Conservation (phyloP, 2,113 vertebrate species). For the Burhinus oedicnemus region DNA sequence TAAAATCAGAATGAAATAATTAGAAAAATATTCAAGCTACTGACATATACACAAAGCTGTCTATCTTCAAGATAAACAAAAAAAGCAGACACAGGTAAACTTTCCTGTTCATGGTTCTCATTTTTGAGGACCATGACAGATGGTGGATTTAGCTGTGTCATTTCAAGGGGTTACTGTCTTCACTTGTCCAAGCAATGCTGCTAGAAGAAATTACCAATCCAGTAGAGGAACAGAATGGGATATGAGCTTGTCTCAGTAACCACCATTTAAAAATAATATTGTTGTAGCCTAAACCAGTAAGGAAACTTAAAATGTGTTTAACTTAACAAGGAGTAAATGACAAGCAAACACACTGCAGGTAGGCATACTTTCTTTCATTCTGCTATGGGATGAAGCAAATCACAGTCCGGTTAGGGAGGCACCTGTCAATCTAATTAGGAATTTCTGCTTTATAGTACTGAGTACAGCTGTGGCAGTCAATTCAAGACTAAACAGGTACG, state of each 20-base stretch:
- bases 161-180: not conserved
- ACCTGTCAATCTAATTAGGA: not conserved
- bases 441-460: not conserved
- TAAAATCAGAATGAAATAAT: not conserved
- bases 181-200: not conserved
- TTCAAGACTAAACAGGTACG: not conserved
- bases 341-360: not conserved
- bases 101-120: not conserved
- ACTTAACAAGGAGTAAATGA: not conserved
- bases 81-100: not conserved
- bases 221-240: not conserved
- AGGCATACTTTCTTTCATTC: not conserved
- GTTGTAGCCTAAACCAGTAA: not conserved
- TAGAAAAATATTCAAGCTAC: not conserved
- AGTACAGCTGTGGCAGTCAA: not conserved
- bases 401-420: not conserved
- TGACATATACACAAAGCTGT: not conserved
- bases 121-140: not conserved
- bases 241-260: not conserved
- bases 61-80: not conserved
- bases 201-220: not conserved
- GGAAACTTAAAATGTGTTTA: not conserved
- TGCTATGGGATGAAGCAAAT: not conserved
- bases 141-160: not conserved
- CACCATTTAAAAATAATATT: not conserved